Base-by-base conservation (phyloP, 2,888 invertebrate genomes). In the Lasioglossum morio region DNA sequence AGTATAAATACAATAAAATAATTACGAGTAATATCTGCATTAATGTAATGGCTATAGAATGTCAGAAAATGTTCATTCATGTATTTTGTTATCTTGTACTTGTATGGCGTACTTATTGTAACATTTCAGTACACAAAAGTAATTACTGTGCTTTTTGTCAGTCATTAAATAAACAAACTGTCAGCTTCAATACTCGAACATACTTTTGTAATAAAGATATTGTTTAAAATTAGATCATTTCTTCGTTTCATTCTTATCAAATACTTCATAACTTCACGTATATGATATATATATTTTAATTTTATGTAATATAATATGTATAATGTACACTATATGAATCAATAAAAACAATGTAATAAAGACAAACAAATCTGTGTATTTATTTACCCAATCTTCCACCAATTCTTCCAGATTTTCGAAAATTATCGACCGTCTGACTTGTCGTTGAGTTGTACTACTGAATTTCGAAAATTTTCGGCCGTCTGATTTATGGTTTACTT, bases 191-290 rank as follows among this genome's bases (percentile, higher is more conserved):
- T 79, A 74, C 57, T 74, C 82, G 53, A 78, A 34, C 19, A 73
- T 69, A 43, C 73, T 43, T 66, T 78, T 23, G n/a, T 70, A 48
- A 79, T 70, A 79, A 79, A 79, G 27, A 5, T 37, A n/a, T 48
- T 37, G 23, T 53, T 78, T 16, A 40, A 72, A 43, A 16, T 40
- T 72, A 27, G 63, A 48, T 37, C 40, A 19, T 8, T 66, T 63
- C 19, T 27, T 16, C 7, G 30, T 8, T 66, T 66, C 12, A 19
- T 66, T 40, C 8, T 1, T 40, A 40, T 40, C 40, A 34, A 34
- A 34, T n/a, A n/a, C n/a, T n/a, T n/a, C n/a, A n/a, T n/a, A n/a
- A n/a, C n/a, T n/a, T n/a, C n/a, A n/a, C n/a, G n/a, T n/a, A n/a
- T n/a, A n/a, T n/a, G 30, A 34, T 2, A 34, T 34, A 34, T 2